Base-by-base conservation (phyloP, 2,797 vertebrate species). In the Nannoperca australis region DNA sequence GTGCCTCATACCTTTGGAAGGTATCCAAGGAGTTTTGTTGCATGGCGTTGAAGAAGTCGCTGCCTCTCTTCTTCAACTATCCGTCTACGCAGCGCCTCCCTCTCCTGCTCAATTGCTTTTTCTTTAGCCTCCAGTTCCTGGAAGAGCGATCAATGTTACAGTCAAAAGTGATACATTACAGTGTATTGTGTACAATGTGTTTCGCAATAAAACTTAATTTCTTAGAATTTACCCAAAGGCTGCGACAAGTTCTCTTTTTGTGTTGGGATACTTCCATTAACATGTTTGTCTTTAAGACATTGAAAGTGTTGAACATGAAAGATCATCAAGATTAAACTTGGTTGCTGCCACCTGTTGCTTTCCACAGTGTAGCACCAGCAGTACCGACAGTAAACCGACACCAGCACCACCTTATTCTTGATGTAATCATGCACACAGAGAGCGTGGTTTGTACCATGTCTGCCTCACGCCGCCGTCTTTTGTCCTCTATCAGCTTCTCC, bases 61-160 rank as follows among this genome's bases (percentile, higher is more conserved):
- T 94, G 94, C 80, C 97, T 96, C 90, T 99, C 98, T 76, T 99
- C 97, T 84, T 99, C 98, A 68, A 99, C 91, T 44, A 99, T 94
- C 75, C 93, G 89, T 67, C 93, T 88, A 3, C 95, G 91, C 45
- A 90, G 78, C 3, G 91, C 92, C 86, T 97, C 94, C 85, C 88
- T 93, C 85, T 92, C 94, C 75, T 95, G 89, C 75, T 98, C 96
- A 3, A 92, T 22, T 0, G 92, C 92, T 76, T 86, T 92, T 66
- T 97, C 96, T 90, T 96, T 91, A 34, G 96, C 93, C 88, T 97
- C 97, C 70, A 83, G 93, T 78, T 96, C 95, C 98, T 99, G 56
- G 72, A 83, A 73, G 44, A 59, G 63, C 42, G 22, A 74, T 82
- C 12, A 2, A 59, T 49, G 32, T 76, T 44, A 24, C 65, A 58